A percentile compares a stretch with the other conserved stretches of the same genome.
Conservation (phyloP, 2,888 invertebrate species). For the Ernsta delagoae region DNA sequence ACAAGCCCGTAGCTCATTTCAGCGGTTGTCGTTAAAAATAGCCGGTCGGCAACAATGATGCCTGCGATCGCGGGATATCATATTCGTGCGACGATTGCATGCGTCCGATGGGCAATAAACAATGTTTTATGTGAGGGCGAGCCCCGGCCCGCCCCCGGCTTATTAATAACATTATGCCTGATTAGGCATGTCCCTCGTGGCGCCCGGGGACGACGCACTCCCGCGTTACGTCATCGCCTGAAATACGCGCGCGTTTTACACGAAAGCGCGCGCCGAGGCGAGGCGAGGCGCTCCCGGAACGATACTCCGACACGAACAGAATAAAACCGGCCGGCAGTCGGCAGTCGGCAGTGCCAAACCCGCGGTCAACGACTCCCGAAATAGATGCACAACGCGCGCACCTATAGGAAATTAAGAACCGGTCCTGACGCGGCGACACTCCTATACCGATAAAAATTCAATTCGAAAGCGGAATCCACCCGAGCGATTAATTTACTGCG, state of each 20-base stretch:
- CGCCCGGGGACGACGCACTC: constrained; percentile 58
- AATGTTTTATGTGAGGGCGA: constrained; percentile 58
- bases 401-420: constrained; percentile 77
- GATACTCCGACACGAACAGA: constrained; percentile 56
- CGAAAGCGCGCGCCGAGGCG: constrained; percentile 46
- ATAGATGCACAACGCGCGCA: constrained; percentile 76
- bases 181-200: constrained; percentile 60
- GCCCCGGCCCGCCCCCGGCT: constrained; percentile 60
- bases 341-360: constrained; percentile 60
- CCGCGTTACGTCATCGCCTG: constrained; percentile 65
- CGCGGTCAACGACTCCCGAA: constrained; percentile 84
- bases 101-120: constrained; percentile 59
- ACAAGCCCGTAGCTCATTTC: constrained; percentile 38
- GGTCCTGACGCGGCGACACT: constrained; percentile 68
- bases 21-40: constrained; percentile 45
- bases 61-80: constrained; percentile 43
- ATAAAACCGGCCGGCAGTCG: constrained; percentile 60
- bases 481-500: constrained; percentile 71
- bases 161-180: constrained; percentile 68
- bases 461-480: constrained; percentile 80
- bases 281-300: constrained; percentile 53
- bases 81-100: constrained; percentile 49
- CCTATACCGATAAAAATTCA: constrained; percentile 71
- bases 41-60: constrained; percentile 42
- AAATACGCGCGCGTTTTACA: constrained; percentile 60